Conservation (phyloP, 2,888 invertebrate genomes). For the Dexiosoma caninum region DNA sequence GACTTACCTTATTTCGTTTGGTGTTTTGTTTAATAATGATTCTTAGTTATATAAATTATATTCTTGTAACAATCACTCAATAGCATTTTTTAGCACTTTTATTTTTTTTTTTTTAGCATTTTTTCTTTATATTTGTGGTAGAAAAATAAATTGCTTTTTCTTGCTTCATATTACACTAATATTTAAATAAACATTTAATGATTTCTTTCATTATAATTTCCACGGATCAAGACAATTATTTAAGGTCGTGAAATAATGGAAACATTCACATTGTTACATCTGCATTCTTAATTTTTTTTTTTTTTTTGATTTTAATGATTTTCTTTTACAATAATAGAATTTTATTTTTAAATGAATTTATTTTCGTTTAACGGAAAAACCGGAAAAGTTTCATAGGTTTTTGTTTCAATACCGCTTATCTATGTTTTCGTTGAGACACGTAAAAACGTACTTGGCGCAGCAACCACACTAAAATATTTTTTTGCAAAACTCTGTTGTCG, state of each 20-base stretch:
- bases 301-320: neutral
- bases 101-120: neutral
- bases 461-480: slow-evolving; percentile 35
- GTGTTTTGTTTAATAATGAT: neutral
- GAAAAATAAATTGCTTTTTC: neutral
- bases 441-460: slow-evolving; percentile 55
- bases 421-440: slow-evolving; percentile 53
- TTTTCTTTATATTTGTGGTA: neutral
- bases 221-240: neutral
- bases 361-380: slow-evolving; percentile 44
- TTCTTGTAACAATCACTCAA: slow-evolving; percentile 1
- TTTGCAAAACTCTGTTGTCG: slow-evolving; percentile 25
- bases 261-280: neutral
- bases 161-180: neutral
- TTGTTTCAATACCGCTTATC: slow-evolving; percentile 44
- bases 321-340: neutral
- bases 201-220: slow-evolving; percentile 4
- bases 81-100: neutral
- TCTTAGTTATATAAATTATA: slow-evolving; percentile 25
- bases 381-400: slow-evolving; percentile 50
- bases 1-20: slow-evolving; percentile 32
- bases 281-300: neutral
- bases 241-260: neutral
- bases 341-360: slow-evolving; percentile 3
- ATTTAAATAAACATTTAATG: slow-evolving; percentile 8